Evolutionary conservation across 2,888 invertebrate species (phyloP).

Genomic region (Pterobdella sp.): DNA sequence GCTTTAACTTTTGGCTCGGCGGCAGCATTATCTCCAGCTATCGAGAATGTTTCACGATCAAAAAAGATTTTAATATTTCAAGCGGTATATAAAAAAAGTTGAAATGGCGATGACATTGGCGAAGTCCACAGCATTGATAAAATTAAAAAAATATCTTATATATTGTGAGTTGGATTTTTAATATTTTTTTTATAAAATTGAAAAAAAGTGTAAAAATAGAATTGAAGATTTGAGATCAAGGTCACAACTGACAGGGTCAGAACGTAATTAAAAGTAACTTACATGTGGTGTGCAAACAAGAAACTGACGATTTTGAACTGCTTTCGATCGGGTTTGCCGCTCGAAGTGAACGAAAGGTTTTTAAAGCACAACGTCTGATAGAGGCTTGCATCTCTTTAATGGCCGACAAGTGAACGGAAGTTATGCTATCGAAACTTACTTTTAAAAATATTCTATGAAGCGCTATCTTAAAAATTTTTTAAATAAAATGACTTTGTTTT

Average conservation of each 20-base stretch:
- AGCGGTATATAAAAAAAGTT: neutral
- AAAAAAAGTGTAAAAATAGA: neutral
- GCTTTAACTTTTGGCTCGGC: conserved; percentile 34
- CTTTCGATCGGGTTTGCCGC: conserved; percentile 17
- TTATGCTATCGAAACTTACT: neutral
- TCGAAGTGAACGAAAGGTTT: conserved; percentile 26
- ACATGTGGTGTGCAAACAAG: conserved; percentile 21
- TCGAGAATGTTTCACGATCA: neutral
- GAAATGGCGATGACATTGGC: too few relatives aligned
- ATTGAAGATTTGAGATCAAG: conserved; percentile 9
- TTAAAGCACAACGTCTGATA: conserved; percentile 25
- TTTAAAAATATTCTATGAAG: too few relatives aligned
- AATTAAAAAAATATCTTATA: neutral
- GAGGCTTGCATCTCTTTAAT: conserved; percentile 25
- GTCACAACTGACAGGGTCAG: conserved; percentile 19
- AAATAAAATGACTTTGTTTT: too few relatives aligned
- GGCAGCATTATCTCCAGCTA: conserved; percentile 23
- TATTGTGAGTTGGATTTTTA: neutral
- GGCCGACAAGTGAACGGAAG: conserved; percentile 15
- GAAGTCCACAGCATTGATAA: too few relatives aligned
- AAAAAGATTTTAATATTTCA: neutral
- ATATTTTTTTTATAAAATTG: neutral
- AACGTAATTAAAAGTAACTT: neutral
- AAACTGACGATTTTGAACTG: neutral
- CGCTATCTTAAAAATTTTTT: too few relatives aligned